Conservation (phyloP, 2,888 invertebrate species). For the Isoperla grammatica region DNA sequence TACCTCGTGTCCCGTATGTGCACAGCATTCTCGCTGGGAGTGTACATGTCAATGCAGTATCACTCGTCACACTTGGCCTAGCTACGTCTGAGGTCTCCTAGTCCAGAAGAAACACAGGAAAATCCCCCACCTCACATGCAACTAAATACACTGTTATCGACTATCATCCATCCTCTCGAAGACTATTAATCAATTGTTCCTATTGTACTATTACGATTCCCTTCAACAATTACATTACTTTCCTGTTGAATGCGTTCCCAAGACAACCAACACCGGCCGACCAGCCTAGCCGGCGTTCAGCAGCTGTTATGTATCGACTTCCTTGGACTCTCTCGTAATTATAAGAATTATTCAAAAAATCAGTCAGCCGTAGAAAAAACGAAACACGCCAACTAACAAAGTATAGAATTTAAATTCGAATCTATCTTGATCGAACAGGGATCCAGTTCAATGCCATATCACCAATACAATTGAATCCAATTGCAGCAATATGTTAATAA, state of each 20-base stretch:
- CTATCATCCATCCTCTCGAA: neutral
- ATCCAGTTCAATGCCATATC: slow-evolving; percentile 19
- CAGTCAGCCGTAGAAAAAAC: slow-evolving; percentile 22
- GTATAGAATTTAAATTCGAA: slow-evolving; percentile 13
- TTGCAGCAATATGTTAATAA: slow-evolving; percentile 12
- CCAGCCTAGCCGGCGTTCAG: neutral
- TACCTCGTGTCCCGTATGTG: too few relatives aligned
- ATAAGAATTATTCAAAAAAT: slow-evolving; percentile 29
- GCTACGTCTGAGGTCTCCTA: too few relatives aligned
- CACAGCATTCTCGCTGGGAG: too few relatives aligned
- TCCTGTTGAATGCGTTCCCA: neutral
- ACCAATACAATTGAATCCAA: slow-evolving; percentile 18
- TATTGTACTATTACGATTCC: neutral
- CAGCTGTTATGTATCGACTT: slow-evolving; percentile 19
- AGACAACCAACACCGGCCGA: neutral
- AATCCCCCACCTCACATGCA: too few relatives aligned
- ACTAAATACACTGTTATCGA: neutral
- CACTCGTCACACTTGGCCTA: too few relatives aligned
- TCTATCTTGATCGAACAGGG: slow-evolving; percentile 5
- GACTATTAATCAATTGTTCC: neutral
- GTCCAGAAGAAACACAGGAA: too few relatives aligned
- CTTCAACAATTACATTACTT: neutral
- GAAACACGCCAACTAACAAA: slow-evolving; percentile 11
- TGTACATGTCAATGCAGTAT: too few relatives aligned
- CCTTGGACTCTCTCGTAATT: slow-evolving; percentile 13